These are phyloP conservation scores for Scomber japonicus DNA, from an alignment of 2,113 vertebrate genomes.

Conservation along the genomic window DNA sequence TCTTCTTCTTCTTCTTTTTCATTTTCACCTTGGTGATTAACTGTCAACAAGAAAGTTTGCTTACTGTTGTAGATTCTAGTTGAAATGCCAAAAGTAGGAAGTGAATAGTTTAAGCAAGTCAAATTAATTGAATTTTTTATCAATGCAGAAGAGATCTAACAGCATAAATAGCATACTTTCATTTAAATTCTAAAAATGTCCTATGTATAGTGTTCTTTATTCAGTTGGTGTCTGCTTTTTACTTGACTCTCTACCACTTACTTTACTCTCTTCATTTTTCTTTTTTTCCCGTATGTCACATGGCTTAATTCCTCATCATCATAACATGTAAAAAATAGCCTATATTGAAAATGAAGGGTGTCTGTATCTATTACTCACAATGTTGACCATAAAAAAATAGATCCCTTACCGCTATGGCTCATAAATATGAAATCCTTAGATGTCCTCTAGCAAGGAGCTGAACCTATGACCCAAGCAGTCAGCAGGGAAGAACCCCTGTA, in stretches of 20 bases:
- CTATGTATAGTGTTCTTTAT: constrained; percentile 44
- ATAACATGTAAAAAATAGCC: constrained; percentile 11
- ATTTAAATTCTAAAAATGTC: constrained; percentile 59
- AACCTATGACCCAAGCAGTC: constrained; percentile 36
- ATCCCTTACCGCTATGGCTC: neutral
- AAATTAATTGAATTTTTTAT: constrained; percentile 49
- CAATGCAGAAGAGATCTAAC: constrained; percentile 22
- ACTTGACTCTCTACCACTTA: constrained; percentile 3
- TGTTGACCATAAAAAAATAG: neutral
- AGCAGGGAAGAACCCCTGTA: constrained; percentile 19
- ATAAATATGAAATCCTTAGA: constrained; percentile 47
- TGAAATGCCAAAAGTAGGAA: neutral
- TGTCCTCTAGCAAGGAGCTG: constrained; percentile 27
- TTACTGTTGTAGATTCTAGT: constrained; percentile 4
- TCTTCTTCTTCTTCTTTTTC: neutral
- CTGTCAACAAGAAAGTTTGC: neutral
- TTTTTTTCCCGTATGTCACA: neutral
- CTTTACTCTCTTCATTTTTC: neutral
- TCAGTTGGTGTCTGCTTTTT: constrained; percentile 11
- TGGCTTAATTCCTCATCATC: constrained; percentile 30
- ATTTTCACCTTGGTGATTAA: constrained; percentile 33
- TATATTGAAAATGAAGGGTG: constrained; percentile 40
- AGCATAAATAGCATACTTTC: constrained; percentile 7
- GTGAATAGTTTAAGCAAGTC: constrained; percentile 6
- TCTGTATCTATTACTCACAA: constrained; percentile 21